These are phyloP conservation scores for Ips nitidus DNA, from an alignment of 1,140 invertebrate genomes.

Conservation along the genomic window DNA sequence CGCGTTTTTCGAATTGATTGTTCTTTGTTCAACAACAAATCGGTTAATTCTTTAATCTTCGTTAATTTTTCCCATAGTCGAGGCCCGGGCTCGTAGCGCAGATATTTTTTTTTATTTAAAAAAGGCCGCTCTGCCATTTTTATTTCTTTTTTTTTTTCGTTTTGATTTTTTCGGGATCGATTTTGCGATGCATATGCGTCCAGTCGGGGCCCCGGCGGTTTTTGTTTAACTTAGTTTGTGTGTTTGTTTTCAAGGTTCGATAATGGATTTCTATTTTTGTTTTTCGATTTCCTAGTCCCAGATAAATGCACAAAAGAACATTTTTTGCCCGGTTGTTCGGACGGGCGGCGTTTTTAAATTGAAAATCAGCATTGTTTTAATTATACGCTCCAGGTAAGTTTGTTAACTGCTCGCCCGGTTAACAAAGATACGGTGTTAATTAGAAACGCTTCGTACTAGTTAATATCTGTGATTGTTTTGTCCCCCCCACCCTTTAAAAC, in stretches of 20 bases:
- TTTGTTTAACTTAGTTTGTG: constrained; percentile 31
- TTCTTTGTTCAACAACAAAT: constrained; percentile 39
- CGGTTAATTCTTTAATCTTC: constrained; percentile 39
- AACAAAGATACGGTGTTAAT: too few relatives aligned
- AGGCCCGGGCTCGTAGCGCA: background rate
- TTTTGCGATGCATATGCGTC: constrained; percentile 5
- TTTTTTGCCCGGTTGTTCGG: background rate
- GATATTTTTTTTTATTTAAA: constrained; percentile 34
- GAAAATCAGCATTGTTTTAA: too few relatives aligned
- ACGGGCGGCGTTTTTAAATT: too few relatives aligned
- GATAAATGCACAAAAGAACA: constrained; percentile 24
- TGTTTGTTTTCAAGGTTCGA: constrained; percentile 26
- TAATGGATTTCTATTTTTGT: constrained; percentile 33
- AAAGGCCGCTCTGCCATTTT: constrained; percentile 12
- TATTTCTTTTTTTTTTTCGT: constrained; percentile 5
- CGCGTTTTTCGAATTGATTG: constrained; percentile 35
- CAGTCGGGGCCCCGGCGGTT: background rate
- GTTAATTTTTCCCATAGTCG: constrained; percentile 19
- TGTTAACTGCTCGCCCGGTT: too few relatives aligned
- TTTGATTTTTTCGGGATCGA: constrained; percentile 20
- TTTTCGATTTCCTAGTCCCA: constrained; percentile 15
- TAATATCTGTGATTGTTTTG: too few relatives aligned
- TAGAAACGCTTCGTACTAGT: too few relatives aligned
- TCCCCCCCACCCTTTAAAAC: too few relatives aligned
- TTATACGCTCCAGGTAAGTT: too few relatives aligned